Percentiles rank a stretch among this genome's conserved stretches.
Conservation (phyloP, 2,797 vertebrate genomes). For the Erethizon dorsatum region DNA sequence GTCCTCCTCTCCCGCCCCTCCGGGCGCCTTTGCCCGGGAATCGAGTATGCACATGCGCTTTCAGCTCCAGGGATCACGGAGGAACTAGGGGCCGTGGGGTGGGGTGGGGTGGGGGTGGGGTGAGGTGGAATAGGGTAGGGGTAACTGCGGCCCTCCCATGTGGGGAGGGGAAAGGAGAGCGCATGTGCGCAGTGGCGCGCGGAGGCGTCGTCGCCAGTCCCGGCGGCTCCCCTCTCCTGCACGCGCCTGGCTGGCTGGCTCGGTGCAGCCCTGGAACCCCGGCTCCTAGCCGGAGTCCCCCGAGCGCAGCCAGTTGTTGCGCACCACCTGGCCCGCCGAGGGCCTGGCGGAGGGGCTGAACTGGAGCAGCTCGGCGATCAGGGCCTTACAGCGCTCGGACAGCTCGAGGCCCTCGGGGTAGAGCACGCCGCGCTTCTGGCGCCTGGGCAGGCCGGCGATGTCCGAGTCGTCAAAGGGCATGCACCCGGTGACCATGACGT, state of each 20-base stretch:
- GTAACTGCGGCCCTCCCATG: too few species aligned
- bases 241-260: slow-evolving; percentile 27
- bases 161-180: background rate
- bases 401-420: slow-evolving; percentile 86
- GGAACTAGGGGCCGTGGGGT: background rate
- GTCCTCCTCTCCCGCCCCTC: slow-evolving; percentile 10
- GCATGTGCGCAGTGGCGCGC: slow-evolving; percentile 22
- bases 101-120: background rate
- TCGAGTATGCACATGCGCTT: background rate
- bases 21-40: background rate
- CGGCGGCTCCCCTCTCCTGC: background rate
- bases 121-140: background rate
- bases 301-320: slow-evolving; percentile 89
- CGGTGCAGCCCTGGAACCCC: background rate
- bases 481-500: slow-evolving; percentile 90
- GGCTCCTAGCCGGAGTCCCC: slow-evolving; percentile 80
- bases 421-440: slow-evolving; percentile 89
- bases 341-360: slow-evolving; percentile 87
- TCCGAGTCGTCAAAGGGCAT: slow-evolving; percentile 90
- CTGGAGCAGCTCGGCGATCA: slow-evolving; percentile 90
- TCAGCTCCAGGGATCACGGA: background rate
- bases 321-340: slow-evolving; percentile 86
- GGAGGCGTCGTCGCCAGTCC: background rate
- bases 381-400: slow-evolving; percentile 86
- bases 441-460: slow-evolving; percentile 86